Conservation (phyloP, 2,113 vertebrate species). For the Triplophysa dalaica region DNA sequence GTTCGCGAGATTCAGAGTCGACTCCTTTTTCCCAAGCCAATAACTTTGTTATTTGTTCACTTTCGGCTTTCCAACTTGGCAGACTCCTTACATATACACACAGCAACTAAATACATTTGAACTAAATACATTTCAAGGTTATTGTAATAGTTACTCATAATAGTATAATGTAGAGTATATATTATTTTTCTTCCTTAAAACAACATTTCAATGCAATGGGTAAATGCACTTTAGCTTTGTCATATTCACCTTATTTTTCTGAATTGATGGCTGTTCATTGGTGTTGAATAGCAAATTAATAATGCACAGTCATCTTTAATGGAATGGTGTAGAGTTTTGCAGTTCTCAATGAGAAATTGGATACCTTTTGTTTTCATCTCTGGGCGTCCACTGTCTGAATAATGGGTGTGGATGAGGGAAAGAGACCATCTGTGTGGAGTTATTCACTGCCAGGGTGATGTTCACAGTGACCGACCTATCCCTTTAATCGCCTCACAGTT, state of each 20-base stretch:
- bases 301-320: not conserved
- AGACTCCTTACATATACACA: too few species aligned
- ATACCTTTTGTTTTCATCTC: not conserved
- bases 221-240: not conserved
- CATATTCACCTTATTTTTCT: not conserved
- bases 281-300: not conserved
- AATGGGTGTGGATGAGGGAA: not conserved
- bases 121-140: too few species aligned
- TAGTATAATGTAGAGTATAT: too few species aligned
- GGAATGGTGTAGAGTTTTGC: not conserved
- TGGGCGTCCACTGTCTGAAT: not conserved
- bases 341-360: not conserved
- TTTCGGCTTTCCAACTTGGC: too few species aligned
- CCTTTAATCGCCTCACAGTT: not conserved
- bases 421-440: not conserved
- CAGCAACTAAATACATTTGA: too few species aligned
- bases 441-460: not conserved
- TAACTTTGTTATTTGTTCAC: too few species aligned
- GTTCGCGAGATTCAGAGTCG: too few species aligned
- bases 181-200: too few species aligned
- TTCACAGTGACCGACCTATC: not conserved
- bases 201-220: too few species aligned
- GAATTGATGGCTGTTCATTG: not conserved
- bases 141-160: too few species aligned
- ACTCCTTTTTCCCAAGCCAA: too few species aligned